Evolutionary conservation across 2,888 invertebrate genomes (phyloP).

Genomic region (Ophion ventricosus): DNA sequence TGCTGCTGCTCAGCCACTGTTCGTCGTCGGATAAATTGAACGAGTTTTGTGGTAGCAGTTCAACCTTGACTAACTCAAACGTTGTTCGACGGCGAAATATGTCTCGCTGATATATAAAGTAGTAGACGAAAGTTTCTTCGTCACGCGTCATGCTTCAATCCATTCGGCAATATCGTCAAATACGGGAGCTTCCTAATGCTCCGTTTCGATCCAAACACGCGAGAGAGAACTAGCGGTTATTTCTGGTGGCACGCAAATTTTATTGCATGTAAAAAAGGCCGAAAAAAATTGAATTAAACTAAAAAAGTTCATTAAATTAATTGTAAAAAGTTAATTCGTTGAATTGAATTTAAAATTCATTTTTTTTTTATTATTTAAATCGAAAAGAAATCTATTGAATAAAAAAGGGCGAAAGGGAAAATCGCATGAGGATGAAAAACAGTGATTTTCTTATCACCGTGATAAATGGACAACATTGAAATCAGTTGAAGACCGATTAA

Average conservation of each 20-base stretch:
- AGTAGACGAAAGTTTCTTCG: constrained; percentile 38
- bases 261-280: neutral
- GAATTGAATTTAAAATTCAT: too few species aligned
- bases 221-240: neutral
- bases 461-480: neutral
- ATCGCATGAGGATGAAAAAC: constrained; percentile 32
- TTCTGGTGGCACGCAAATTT: neutral
- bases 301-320: too few species aligned
- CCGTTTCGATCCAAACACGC: neutral
- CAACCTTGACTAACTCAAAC: constrained; percentile 73
- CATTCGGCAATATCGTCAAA: constrained; percentile 14
- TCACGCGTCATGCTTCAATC: constrained; percentile 42
- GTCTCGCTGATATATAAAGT: constrained; percentile 36
- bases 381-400: neutral
- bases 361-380: too few species aligned
- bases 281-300: too few species aligned
- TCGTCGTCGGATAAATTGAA: constrained; percentile 73
- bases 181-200: neutral
- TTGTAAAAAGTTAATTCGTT: too few species aligned
- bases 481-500: neutral
- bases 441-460: constrained; percentile 29
- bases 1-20: constrained; percentile 56
- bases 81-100: constrained; percentile 47
- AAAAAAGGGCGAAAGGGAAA: constrained; percentile 1
- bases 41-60: constrained; percentile 75